A percentile compares a stretch with the other conserved stretches of the same genome.
phyloP scores from a whole-genome alignment of 2,797 vertebrate genomes.

The Percopsis omiscomaycus region DNA sequence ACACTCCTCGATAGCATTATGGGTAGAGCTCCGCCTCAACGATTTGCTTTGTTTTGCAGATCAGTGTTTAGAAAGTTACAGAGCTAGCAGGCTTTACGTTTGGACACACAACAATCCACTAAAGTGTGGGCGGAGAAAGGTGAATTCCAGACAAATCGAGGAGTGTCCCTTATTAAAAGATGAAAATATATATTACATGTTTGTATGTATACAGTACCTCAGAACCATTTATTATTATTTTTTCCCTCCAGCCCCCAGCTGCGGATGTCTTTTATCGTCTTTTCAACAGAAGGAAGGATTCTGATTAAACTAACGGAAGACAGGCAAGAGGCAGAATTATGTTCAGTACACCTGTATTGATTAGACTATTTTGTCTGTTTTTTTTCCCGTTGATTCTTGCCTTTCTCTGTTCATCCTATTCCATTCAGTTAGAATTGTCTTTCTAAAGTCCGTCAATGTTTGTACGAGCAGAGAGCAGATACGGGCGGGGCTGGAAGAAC shows the following conservation, averaged over 20 bases:
- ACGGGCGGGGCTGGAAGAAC: slow-evolving; percentile 89
- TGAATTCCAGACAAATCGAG: neutral
- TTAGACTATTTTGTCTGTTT: neutral
- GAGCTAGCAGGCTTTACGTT: no score
- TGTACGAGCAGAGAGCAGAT: slow-evolving; percentile 85
- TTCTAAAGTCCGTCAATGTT: slow-evolving; percentile 10
- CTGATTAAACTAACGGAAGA: slow-evolving; percentile 95
- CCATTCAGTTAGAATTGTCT: neutral
- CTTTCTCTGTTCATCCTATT: neutral
- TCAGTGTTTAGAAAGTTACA: no score
- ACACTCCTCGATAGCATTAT: no score
- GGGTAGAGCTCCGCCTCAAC: no score
- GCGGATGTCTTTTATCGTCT: slow-evolving; percentile 98
- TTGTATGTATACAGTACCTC: neutral
- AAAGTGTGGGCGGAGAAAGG: no score
- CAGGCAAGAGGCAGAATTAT: slow-evolving; percentile 78
- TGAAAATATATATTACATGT: neutral
- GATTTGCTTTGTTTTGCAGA: no score
- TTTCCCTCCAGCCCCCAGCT: slow-evolving; percentile 85
- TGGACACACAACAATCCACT: no score
- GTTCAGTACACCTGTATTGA: neutral
- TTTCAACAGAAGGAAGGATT: slow-evolving; percentile 88
- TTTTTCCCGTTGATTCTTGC: neutral
- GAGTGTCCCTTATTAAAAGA: neutral
- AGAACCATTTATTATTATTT: no score